A percentile compares a stretch with the other conserved stretches of the same genome.
phyloP scores from a whole-genome alignment of 2,113 vertebrate genomes.

The Scomber colias region DNA sequence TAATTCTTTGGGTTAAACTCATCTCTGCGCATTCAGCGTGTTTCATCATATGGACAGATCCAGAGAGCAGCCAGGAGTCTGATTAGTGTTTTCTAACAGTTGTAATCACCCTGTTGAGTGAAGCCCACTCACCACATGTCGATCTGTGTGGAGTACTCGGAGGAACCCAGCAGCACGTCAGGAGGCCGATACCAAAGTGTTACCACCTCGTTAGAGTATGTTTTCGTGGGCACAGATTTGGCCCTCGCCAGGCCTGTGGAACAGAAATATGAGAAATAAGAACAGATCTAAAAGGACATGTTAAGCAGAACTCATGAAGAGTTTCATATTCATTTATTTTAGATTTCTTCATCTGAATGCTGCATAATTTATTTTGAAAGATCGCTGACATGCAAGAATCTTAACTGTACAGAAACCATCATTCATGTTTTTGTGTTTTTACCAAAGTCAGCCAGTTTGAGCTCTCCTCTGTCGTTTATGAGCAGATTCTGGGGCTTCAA shows the following conservation, averaged over 20 bases:
- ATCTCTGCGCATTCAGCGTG: neutral
- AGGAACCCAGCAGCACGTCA: slow-evolving; percentile 96
- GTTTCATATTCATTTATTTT: neutral
- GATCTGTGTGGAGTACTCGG: slow-evolving; percentile 97
- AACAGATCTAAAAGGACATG: slow-evolving; percentile 12
- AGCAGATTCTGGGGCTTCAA: slow-evolving; percentile 93
- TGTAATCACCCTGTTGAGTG: neutral
- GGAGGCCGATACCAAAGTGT: slow-evolving; percentile 97
- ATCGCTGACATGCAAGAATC: neutral
- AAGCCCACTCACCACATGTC: slow-evolving; percentile 94
- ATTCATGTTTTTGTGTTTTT: neutral
- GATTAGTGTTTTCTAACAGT: slow-evolving; percentile 43
- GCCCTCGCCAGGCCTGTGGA: slow-evolving; percentile 92
- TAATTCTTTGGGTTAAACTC: neutral
- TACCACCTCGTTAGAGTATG: slow-evolving; percentile 97
- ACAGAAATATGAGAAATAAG: slow-evolving; percentile 39
- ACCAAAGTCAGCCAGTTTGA: slow-evolving; percentile 93
- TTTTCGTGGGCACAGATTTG: slow-evolving; percentile 97
- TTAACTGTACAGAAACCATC: no score
- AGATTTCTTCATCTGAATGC: neutral
- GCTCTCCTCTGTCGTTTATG: slow-evolving; percentile 91
- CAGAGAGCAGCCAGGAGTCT: neutral
- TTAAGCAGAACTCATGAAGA: neutral
- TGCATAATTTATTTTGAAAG: neutral
- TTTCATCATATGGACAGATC: slow-evolving; percentile 3